A percentile compares a stretch with the other conserved stretches of the same genome.
These are phyloP conservation scores for Myocastor coypus DNA, from an alignment of 2,113 vertebrate species.

Conservation along the genomic window DNA sequence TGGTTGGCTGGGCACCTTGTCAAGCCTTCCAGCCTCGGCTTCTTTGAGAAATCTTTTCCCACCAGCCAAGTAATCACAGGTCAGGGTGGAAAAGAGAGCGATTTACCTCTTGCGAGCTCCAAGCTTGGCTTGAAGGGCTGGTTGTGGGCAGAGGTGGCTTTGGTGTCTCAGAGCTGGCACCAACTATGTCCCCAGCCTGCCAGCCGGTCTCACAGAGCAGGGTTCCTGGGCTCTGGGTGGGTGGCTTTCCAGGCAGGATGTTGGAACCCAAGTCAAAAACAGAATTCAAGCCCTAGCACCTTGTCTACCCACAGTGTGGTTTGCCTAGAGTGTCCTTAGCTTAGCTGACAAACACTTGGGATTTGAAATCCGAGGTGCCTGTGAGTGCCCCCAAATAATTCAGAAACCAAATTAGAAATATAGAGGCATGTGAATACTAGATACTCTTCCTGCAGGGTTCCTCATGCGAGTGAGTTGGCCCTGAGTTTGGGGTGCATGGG, in stretches of 20 bases:
- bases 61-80: too few species aligned
- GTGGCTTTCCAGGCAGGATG: too few species aligned
- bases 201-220: not conserved
- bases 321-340: too few species aligned
- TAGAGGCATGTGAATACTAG: accelerated
- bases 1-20: accelerated
- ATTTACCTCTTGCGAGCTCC: too few species aligned
- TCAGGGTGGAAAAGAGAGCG: too few species aligned
- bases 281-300: too few species aligned
- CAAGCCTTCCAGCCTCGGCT: accelerated
- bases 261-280: not conserved
- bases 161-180: accelerated
- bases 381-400: too few species aligned
- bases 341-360: accelerated
- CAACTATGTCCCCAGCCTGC: not conserved
- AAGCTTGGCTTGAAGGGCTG: accelerated
- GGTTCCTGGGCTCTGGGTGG: not conserved
- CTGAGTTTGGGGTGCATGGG: accelerated
- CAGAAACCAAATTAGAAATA: not conserved
- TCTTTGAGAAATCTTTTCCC: not conserved
- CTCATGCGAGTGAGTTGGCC: not conserved
- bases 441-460: accelerated
- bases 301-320: not conserved
- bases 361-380: not conserved
- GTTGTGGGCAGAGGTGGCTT: not conserved